These are phyloP conservation scores for Cromileptes altivelis DNA, from an alignment of 2,113 vertebrate species.

Conservation along the genomic window DNA sequence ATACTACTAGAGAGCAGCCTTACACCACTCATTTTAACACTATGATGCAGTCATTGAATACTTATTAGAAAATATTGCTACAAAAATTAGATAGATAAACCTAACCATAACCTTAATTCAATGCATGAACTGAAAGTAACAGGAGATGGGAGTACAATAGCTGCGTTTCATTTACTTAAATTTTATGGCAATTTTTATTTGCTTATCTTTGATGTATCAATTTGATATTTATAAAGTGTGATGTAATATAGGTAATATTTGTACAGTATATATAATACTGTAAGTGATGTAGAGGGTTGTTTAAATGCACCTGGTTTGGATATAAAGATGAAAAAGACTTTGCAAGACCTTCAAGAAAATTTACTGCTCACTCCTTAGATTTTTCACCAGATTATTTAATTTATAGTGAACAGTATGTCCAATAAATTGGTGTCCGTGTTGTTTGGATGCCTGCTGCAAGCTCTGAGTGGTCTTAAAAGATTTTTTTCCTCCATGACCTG, in stretches of 20 bases:
- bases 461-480: not conserved
- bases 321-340: not conserved
- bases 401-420: not conserved
- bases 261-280: not conserved
- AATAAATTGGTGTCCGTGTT: not conserved
- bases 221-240: not conserved
- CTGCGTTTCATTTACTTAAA: too few species aligned
- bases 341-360: conserved; percentile 4
- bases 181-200: not conserved
- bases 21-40: not conserved
- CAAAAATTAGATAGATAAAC: not conserved
- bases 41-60: not conserved
- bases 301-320: conserved; percentile 46
- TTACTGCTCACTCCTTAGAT: too few species aligned
- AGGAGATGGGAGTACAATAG: not conserved
- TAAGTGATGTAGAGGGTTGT: conserved; percentile 10
- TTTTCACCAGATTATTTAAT: conserved; percentile 10
- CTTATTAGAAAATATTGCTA: not conserved
- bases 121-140: not conserved
- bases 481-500: conserved; percentile 16
- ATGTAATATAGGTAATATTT: conserved; percentile 22
- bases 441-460: conserved; percentile 20
- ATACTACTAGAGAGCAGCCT: not conserved
- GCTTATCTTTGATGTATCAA: not conserved
- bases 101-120: not conserved